Conservation (phyloP, 2,888 invertebrate species). For the Boloria euphrosyne region DNA sequence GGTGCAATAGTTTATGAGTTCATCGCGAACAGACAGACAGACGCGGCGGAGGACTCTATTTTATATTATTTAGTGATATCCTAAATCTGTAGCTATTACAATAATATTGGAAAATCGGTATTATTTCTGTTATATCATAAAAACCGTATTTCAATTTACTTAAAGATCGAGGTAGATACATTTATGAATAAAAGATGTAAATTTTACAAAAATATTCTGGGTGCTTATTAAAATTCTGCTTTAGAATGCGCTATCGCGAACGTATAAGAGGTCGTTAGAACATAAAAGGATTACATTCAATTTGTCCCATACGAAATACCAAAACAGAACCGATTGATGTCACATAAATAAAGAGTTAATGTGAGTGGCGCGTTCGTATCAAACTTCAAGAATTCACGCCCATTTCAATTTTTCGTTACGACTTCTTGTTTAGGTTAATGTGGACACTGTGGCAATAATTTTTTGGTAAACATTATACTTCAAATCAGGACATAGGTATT, state of each 20-base stretch:
- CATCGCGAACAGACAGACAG: too few relatives aligned
- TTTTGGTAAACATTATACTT: neutral
- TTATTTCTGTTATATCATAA: neutral
- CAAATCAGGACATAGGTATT: too few relatives aligned
- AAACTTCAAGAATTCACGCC: constrained; percentile 4
- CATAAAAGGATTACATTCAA: constrained; percentile 33
- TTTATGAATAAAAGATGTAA: constrained; percentile 6
- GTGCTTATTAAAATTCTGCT: constrained; percentile 22
- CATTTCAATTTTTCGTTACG: constrained; percentile 12
- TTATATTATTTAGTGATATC: too few relatives aligned
- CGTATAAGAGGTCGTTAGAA: constrained; percentile 28
- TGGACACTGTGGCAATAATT: neutral
- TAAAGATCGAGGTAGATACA: constrained; percentile 6
- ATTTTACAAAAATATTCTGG: constrained; percentile 10
- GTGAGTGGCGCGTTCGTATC: constrained; percentile 15
- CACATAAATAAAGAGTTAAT: constrained; percentile 35
- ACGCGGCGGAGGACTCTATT: too few relatives aligned
- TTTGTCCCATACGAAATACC: constrained; percentile 18
- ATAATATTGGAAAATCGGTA: too few relatives aligned
- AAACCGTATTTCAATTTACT: neutral
- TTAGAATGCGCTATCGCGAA: constrained; percentile 3
- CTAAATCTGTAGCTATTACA: too few relatives aligned
- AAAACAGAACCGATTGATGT: constrained; percentile 23
- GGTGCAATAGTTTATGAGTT: too few relatives aligned
- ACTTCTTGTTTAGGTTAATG: constrained; percentile 1